Evolutionary conservation across 2,888 invertebrate genomes (phyloP).

Genomic region (Agonum fuliginosum): DNA sequence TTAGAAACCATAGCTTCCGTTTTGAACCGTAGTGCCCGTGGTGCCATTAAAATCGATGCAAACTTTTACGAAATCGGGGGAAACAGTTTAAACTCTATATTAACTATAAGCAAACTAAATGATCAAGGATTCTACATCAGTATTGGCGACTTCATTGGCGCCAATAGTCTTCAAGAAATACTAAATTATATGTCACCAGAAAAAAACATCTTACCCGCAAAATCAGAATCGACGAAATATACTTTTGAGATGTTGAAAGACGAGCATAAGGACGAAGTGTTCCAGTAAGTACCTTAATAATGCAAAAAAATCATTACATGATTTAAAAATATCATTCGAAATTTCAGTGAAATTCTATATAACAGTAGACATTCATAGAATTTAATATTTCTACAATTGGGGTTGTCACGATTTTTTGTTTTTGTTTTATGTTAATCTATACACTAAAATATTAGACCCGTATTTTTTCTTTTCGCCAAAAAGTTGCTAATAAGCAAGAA

Average conservation of each 20-base stretch:
- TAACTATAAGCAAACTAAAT: constrained; percentile 84
- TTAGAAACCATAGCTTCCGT: constrained; percentile 86
- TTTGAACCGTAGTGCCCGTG: constrained; percentile 79
- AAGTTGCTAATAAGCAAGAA: too few relatives aligned
- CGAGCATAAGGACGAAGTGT: constrained; percentile 80
- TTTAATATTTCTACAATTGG: too few relatives aligned
- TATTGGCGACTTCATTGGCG: constrained; percentile 87
- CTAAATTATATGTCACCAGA: constrained; percentile 76
- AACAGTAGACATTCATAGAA: too few relatives aligned
- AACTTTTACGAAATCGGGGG: constrained; percentile 92
- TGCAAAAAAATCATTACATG: neutral
- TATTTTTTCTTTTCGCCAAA: too few relatives aligned
- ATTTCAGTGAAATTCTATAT: too few relatives aligned
- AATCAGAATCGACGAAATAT: constrained; percentile 70
- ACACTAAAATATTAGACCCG: too few relatives aligned
- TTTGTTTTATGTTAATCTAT: too few relatives aligned
- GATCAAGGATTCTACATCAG: constrained; percentile 87
- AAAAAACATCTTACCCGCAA: constrained; percentile 65
- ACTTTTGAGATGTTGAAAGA: constrained; percentile 76
- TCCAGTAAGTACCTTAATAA: constrained; percentile 77
- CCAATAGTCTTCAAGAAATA: constrained; percentile 82
- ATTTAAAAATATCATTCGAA: too few relatives aligned
- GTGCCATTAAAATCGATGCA: constrained; percentile 78
- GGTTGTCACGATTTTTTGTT: too few relatives aligned
- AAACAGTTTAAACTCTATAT: constrained; percentile 90